A percentile compares a stretch with the other conserved stretches of the same genome.
phyloP scores from a whole-genome alignment of 2,113 vertebrate species.

The Mohoua ochrocephala region DNA sequence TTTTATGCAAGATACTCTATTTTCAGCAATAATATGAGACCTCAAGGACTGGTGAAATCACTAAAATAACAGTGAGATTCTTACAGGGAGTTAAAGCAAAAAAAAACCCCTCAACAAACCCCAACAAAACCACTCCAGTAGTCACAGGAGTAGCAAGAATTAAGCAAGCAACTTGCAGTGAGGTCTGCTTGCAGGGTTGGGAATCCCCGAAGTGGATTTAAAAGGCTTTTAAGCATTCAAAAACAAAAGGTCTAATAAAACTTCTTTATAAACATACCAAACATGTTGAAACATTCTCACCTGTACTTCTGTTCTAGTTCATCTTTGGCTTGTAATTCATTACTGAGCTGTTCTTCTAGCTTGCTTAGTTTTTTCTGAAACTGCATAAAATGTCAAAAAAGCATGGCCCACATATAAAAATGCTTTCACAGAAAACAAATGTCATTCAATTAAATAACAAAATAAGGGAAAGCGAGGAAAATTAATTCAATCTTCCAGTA shows the following conservation, averaged over 20 bases:
- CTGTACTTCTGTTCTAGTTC: constrained; percentile 90
- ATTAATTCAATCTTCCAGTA: background rate
- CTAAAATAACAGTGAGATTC: background rate
- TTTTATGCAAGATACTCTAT: background rate
- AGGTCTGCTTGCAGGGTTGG: background rate
- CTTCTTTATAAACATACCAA: background rate
- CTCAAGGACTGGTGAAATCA: background rate
- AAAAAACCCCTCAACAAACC: background rate
- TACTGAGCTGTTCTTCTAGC: constrained; percentile 87
- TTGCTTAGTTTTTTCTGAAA: constrained; percentile 88
- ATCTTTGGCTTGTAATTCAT: constrained; percentile 88
- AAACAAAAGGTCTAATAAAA: background rate
- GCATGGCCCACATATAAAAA: constrained; percentile 1
- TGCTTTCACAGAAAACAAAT: background rate
- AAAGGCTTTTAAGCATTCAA: background rate
- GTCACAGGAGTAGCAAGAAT: background rate
- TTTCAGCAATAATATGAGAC: background rate
- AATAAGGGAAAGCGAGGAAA: background rate
- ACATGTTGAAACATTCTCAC: constrained; percentile 65
- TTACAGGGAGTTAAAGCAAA: background rate
- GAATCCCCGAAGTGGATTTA: background rate
- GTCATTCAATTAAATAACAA: background rate
- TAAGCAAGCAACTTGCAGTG: background rate
- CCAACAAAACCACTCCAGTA: background rate
- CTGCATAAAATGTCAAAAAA: constrained; percentile 69